Base-by-base conservation (phyloP, 2,113 vertebrate species). In the Amphiprion percula region DNA sequence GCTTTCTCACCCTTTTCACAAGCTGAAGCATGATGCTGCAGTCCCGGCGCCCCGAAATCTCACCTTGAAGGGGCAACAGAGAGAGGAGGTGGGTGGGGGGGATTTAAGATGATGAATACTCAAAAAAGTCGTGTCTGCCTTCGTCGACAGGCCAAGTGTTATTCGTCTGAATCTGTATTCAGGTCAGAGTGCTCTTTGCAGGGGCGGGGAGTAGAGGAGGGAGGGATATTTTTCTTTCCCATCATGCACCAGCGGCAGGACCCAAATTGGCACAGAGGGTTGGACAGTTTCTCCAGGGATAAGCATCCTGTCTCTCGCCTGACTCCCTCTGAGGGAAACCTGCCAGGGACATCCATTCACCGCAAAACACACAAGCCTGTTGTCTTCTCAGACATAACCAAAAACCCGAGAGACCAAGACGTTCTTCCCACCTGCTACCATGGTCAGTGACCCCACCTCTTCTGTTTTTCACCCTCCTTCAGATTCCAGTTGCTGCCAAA, bases 201-300 rank as follows among this genome's bases (percentile, higher is more conserved):
- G 41, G 70, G 86, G 90, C 87, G 60, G 30, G 50, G 21, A 52
- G 70, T 65, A 76, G 77, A 71, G 64, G 74, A 71, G 65, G 78
- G 78, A 82, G 77, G 87, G 78, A 80, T 91, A 76, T 91, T 89
- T 93, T 89, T 91, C 85, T 84, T 91, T 91, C 87, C 92, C 90
- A 94, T 91, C 93, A 92, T 94, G 93, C 92, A 94, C 86, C 83
- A 88, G 87, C 82, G 88, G 77, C 87, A 88, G 86, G 91, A 90
- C 86, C 89, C 79, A 92, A 94, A 95, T 94, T 92, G 92, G 92
- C 90, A 91, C 84, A 86, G 82, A 84, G 88, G 83, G 87, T 72
- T 82, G 83, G 91, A 74, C 82, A 68, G 86, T 90, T 84, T 92
- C 93, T 91, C 89, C 64, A 78, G 90, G 87, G 92, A 94, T 87